Evolutionary conservation across 2,888 invertebrate species (phyloP).

Genomic region (Cerceris rybyensis): DNA sequence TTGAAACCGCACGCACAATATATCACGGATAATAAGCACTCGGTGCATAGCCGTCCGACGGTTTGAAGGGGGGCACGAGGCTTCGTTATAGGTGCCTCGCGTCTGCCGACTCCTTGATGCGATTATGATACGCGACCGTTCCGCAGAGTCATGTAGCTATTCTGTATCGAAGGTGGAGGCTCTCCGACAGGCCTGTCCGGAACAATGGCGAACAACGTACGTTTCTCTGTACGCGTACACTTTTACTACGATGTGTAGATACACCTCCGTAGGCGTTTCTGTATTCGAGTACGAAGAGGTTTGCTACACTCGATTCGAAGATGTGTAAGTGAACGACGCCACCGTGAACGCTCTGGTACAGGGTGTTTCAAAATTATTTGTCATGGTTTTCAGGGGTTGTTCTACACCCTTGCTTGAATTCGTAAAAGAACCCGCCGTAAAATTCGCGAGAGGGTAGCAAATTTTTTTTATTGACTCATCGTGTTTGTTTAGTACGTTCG

Average conservation of each 20-base stretch:
- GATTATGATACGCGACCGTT: slow-evolving; percentile 64
- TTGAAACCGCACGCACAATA: slow-evolving; percentile 68
- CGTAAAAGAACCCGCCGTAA: too few relatives aligned
- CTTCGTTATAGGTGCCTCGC: slow-evolving; percentile 50
- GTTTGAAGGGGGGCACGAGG: slow-evolving; percentile 15
- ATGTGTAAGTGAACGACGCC: too few relatives aligned
- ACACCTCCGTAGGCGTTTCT: neutral
- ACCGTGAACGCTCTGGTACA: too few relatives aligned
- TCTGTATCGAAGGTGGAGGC: slow-evolving; percentile 52
- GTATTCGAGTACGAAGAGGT: slow-evolving; percentile 2
- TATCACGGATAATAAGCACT: slow-evolving; percentile 71
- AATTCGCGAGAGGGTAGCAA: too few relatives aligned
- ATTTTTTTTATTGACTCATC: too few relatives aligned
- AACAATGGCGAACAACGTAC: slow-evolving; percentile 54
- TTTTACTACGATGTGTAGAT: neutral
- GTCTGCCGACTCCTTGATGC: slow-evolving; percentile 52
- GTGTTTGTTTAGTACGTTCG: too few relatives aligned
- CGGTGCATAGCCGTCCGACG: slow-evolving; percentile 37
- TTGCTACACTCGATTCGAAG: too few relatives aligned
- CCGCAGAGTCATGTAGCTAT: slow-evolving; percentile 64
- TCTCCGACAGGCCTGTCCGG: slow-evolving; percentile 29
- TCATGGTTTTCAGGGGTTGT: too few relatives aligned
- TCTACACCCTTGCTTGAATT: too few relatives aligned
- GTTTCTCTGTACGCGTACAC: slow-evolving; percentile 20
- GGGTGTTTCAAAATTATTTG: too few relatives aligned